A percentile compares a stretch with the other conserved stretches of the same genome.
These are phyloP conservation scores for Parascotia fuliginaria DNA, from an alignment of 2,888 invertebrate genomes.

Conservation along the genomic window DNA sequence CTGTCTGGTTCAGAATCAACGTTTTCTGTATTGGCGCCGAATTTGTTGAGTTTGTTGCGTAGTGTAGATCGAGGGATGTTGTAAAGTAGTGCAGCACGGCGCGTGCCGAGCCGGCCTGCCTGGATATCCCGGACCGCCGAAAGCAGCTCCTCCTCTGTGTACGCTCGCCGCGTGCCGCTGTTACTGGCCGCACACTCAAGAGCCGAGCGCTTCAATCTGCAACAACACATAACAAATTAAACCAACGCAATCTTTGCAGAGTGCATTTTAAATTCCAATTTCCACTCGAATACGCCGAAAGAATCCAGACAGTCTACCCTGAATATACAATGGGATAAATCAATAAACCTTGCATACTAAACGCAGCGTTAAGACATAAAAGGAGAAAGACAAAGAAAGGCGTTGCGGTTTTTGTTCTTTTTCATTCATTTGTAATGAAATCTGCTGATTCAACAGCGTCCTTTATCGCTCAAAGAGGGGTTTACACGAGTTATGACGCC, in stretches of 20 bases:
- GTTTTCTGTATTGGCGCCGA: conserved; percentile 88
- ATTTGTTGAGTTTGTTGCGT: conserved; percentile 97
- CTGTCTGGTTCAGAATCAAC: conserved; percentile 87
- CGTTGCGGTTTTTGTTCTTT: neutral
- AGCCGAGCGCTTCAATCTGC: conserved; percentile 73
- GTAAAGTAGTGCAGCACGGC: conserved; percentile 97
- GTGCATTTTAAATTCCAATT: conserved; percentile 20
- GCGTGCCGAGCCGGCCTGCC: conserved; percentile 95
- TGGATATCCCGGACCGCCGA: conserved; percentile 97
- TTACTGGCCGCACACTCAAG: conserved; percentile 68
- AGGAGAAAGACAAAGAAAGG: conserved; percentile 9
- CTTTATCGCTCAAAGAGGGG: conserved; percentile 3
- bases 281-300: conserved; percentile 33
- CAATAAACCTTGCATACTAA: conserved; percentile 43
- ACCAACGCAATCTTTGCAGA: conserved; percentile 18
- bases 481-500: conserved; percentile 6
- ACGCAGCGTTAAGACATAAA: conserved; percentile 32
- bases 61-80: conserved; percentile 98
- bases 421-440: conserved; percentile 2
- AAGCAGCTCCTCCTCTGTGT: conserved; percentile 98
- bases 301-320: conserved; percentile 25
- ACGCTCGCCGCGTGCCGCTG: conserved; percentile 90
- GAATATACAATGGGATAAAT: conserved; percentile 39
- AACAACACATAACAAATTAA: conserved; percentile 54
- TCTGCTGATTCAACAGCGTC: conserved; percentile 7